Base-by-base conservation (phyloP, 2,113 vertebrate genomes). In the Tautogolabrus adspersus region DNA sequence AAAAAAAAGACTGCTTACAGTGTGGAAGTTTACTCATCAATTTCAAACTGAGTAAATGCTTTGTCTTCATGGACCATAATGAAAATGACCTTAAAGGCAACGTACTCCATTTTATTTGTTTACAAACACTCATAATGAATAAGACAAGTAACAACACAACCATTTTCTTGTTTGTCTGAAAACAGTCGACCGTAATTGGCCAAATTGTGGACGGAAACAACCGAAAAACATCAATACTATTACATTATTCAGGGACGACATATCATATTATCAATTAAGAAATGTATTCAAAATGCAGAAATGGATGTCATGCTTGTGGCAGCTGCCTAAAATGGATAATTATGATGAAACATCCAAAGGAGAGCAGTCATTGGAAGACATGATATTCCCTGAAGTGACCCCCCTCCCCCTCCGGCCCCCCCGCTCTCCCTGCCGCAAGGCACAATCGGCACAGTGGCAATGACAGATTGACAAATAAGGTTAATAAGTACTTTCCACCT, bases 401-500 rank as follows among this genome's bases (percentile, higher is more conserved):
- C 46, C 49, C 55, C n/a, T 15, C 56, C 70, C 75, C 83, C 73
- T 23, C 62, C 23, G 12, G 74, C 10, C 47, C 80, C 77, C 80
- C 77, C 0, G 5, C 57, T 38, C 89, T 82, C 89, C 63, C 56
- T 34, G 90, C 93, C 95, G 83, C 88, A 54, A 94, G 18, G 89
- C 92, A 93, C 91, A 93, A 94, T 93, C 88, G 93, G 88, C 93
- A 92, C 94, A 92, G 86, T 93, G 78, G 84, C 90, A 94, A 94
- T 96, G 96, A 97, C 96, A 97, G 97, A 96, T 97, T 96, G 96
- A 97, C 95, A 94, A 94, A 95, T 96, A 96, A 95, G 96, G 97
- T 98, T 98, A 98, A 98, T 98, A 96, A 97, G 96, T 95, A 95
- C 94, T 93, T 95, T 96, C 95, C 95, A 95, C 94, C 94, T 95